phyloP scores from a whole-genome alignment of 2,888 invertebrate species.

The Hydropsyche betteni region DNA sequence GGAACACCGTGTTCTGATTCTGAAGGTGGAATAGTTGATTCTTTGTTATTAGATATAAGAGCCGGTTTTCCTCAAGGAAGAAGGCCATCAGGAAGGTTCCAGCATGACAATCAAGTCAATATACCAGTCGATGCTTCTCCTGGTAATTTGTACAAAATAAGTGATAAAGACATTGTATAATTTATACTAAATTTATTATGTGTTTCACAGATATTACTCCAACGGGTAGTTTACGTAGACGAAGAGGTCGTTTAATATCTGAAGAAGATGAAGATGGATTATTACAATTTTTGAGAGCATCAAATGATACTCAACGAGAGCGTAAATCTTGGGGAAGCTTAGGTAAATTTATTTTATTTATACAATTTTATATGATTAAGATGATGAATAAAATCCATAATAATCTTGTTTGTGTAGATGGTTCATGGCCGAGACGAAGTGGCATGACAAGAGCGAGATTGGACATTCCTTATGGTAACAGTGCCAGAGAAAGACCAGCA shows the following conservation, averaged over 20 bases:
- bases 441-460: conserved; percentile 80
- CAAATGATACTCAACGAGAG: conserved; percentile 74
- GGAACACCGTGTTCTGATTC: conserved; percentile 78
- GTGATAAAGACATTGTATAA: not conserved
- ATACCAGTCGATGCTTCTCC: conserved; percentile 49
- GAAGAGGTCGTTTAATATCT: conserved; percentile 81
- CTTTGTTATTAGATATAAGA: conserved; percentile 78
- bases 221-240: conserved; percentile 83
- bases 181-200: not conserved
- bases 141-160: conserved; percentile 35
- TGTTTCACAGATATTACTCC: conserved; percentile 78
- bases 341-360: conserved; percentile 63
- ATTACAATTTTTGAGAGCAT: conserved; percentile 84
- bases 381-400: not conserved
- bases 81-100: conserved; percentile 45
- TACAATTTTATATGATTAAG: not conserved
- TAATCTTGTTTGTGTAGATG: conserved; percentile 65
- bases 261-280: conserved; percentile 85
- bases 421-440: conserved; percentile 87
- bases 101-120: conserved; percentile 45
- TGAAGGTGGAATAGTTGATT: conserved; percentile 79
- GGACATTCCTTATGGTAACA: conserved; percentile 75
- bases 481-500: conserved; percentile 76
- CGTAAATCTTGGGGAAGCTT: conserved; percentile 86
- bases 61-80: conserved; percentile 67